A percentile compares a stretch with the other conserved stretches of the same genome.
These are phyloP conservation scores for Bagarius yarrelli DNA, from an alignment of 2,113 vertebrate species.

Conservation along the genomic window DNA sequence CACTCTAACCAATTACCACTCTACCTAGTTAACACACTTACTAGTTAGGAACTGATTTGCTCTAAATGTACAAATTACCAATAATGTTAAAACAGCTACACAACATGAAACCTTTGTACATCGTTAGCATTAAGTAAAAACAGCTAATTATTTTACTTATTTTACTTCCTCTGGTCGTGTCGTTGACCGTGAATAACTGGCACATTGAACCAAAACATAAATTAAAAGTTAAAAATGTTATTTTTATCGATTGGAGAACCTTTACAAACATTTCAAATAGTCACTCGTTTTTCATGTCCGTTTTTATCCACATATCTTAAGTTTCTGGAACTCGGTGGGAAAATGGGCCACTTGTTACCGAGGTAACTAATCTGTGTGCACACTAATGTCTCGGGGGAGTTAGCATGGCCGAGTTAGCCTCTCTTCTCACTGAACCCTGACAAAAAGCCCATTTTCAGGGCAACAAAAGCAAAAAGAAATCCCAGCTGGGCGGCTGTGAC, in stretches of 20 bases:
- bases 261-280: slow-evolving; percentile 29
- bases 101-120: too few species aligned
- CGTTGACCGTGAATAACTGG: too few species aligned
- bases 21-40: too few species aligned
- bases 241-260: background rate
- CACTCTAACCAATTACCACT: too few species aligned
- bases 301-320: slow-evolving; percentile 12
- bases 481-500: slow-evolving; percentile 66
- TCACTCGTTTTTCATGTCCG: background rate
- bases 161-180: too few species aligned
- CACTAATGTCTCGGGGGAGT: slow-evolving; percentile 73
- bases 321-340: slow-evolving; percentile 50
- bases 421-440: slow-evolving; percentile 68
- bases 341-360: slow-evolving; percentile 68
- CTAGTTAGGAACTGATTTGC: too few species aligned
- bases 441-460: slow-evolving; percentile 76
- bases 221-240: background rate
- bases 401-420: slow-evolving; percentile 67
- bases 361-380: slow-evolving; percentile 76
- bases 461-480: slow-evolving; percentile 77
- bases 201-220: too few species aligned
- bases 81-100: too few species aligned
- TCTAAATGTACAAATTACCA: too few species aligned
- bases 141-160: too few species aligned
- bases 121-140: too few species aligned